phyloP scores from a whole-genome alignment of 2,113 vertebrate species.

The Myrmophylax atrothorax region DNA sequence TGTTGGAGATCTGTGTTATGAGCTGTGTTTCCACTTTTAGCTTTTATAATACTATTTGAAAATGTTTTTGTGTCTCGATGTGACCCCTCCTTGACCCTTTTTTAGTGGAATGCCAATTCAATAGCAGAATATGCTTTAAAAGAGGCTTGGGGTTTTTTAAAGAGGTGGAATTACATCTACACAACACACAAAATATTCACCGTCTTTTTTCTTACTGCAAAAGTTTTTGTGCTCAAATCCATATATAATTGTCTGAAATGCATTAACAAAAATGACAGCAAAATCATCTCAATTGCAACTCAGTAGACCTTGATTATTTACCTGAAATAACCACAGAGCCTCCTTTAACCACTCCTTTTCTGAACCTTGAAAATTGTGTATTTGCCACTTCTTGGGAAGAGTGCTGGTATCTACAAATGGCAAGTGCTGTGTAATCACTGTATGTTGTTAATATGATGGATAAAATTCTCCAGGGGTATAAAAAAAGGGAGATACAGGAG shows the following conservation, averaged over 20 bases:
- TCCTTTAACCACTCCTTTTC: background rate
- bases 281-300: background rate
- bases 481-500: background rate
- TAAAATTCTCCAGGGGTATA: background rate
- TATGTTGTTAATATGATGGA: background rate
- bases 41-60: background rate
- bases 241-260: background rate
- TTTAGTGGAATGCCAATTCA: background rate
- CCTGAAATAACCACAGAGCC: background rate
- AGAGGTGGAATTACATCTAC: background rate
- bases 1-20: background rate
- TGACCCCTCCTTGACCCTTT: background rate
- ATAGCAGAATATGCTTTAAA: background rate
- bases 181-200: background rate
- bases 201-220: background rate
- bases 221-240: background rate
- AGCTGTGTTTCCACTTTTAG: background rate
- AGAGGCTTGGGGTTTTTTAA: background rate
- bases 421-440: background rate
- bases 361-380: background rate
- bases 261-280: background rate
- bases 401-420: background rate
- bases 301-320: background rate
- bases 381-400: background rate
- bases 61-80: background rate